Evolutionary conservation across 2,113 vertebrate genomes (phyloP).

Genomic region (Thamnophis sirtalis): DNA sequence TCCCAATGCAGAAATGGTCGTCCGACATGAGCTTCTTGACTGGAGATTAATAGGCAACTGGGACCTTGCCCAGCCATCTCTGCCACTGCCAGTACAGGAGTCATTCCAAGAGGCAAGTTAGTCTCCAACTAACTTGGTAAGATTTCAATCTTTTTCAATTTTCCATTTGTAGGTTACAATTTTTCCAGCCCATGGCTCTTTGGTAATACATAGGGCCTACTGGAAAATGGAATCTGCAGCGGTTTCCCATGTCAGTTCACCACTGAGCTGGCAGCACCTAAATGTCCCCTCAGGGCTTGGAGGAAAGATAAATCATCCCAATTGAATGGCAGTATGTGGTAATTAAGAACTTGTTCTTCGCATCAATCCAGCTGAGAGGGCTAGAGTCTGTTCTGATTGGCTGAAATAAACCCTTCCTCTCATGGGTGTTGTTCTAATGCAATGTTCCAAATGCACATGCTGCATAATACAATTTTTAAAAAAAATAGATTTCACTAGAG

Average conservation of each 20-base stretch:
- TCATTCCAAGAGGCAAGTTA: slow-evolving; percentile 63
- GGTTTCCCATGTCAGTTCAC: slow-evolving; percentile 46
- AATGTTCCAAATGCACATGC: background rate
- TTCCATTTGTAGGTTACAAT: slow-evolving; percentile 63
- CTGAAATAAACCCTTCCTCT: slow-evolving; percentile 17
- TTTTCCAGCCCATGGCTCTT: slow-evolving; percentile 55
- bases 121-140: slow-evolving; percentile 15
- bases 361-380: slow-evolving; percentile 11
- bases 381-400: slow-evolving; percentile 9
- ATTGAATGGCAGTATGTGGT: background rate
- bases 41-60: slow-evolving; percentile 63
- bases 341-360: slow-evolving; percentile 31
- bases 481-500: background rate
- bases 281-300: slow-evolving; percentile 44
- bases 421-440: background rate
- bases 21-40: slow-evolving; percentile 57
- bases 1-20: slow-evolving; percentile 59
- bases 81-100: slow-evolving; percentile 68
- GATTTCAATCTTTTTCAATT: slow-evolving; percentile 61
- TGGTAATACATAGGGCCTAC: slow-evolving; percentile 36
- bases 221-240: slow-evolving; percentile 44
- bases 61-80: slow-evolving; percentile 62
- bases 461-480: background rate
- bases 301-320: slow-evolving; percentile 41
- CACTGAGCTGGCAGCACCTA: slow-evolving; percentile 48